phyloP scores from a whole-genome alignment of 1,140 invertebrate genomes.

The fruit fly (Drosophila melanogaster) region Release_6_plus_ISO1_MT NC_004354.4:12916501-12917000 shows the following conservation, averaged over 20 bases:
- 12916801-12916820: conserved; percentile 10
- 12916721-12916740: conserved; percentile 54
- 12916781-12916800: conserved; percentile 3
- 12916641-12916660: background rate
- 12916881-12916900: too few species aligned
- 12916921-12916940: too few species aligned
- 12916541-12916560: conserved; percentile 27
- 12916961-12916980: too few species aligned
- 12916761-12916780: conserved; percentile 52
- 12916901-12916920: too few species aligned
- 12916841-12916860: background rate
- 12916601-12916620: background rate
- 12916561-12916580: conserved; percentile 18
- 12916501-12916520: conserved; percentile 28
- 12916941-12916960: too few species aligned
- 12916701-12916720: conserved; percentile 59
- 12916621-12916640: background rate
- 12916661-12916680: background rate
- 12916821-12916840: background rate
- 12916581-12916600: conserved; percentile 26
- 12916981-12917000: too few species aligned
- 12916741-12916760: conserved; percentile 58
- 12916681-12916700: conserved; percentile 16
- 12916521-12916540: conserved; percentile 41
- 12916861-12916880: too few species aligned